A percentile compares a stretch with the other conserved stretches of the same genome.
These are phyloP conservation scores for Manis crassicaudata DNA, from an alignment of 2,797 vertebrate species.

Conservation along the genomic window DNA sequence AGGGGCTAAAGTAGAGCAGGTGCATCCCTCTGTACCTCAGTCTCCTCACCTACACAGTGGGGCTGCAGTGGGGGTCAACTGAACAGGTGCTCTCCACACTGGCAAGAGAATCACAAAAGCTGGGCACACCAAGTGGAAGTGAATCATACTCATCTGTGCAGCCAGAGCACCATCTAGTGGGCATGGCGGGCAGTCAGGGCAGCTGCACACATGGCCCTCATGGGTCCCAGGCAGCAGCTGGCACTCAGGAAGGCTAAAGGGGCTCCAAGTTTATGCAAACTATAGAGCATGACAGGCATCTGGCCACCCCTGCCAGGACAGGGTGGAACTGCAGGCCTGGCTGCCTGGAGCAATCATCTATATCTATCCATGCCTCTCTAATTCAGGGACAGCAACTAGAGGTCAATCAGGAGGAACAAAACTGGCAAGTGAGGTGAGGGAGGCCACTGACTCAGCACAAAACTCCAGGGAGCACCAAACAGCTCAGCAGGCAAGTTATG, in stretches of 20 bases:
- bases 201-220: fast-evolving
- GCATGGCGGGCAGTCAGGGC: fast-evolving
- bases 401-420: not conserved
- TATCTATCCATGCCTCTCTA: not conserved
- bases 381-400: not conserved
- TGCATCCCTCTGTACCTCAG: not conserved
- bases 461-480: no score
- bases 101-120: not conserved
- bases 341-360: not conserved
- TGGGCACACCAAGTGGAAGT: fast-evolving
- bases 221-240: not conserved
- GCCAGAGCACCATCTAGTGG: constrained; percentile 51
- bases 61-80: not conserved
- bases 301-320: not conserved
- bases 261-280: not conserved
- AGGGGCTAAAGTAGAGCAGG: not conserved
- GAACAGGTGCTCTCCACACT: not conserved
- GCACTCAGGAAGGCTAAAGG: not conserved
- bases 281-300: not conserved
- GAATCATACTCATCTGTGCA: not conserved
- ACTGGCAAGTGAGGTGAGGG: not conserved
- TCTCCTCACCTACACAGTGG: not conserved
- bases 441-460: no score
- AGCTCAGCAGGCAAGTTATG: not conserved
- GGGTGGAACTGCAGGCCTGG: not conserved